These are phyloP conservation scores for Carcharodon carcharias DNA, from an alignment of 2,797 vertebrate species.

Conservation along the genomic window DNA sequence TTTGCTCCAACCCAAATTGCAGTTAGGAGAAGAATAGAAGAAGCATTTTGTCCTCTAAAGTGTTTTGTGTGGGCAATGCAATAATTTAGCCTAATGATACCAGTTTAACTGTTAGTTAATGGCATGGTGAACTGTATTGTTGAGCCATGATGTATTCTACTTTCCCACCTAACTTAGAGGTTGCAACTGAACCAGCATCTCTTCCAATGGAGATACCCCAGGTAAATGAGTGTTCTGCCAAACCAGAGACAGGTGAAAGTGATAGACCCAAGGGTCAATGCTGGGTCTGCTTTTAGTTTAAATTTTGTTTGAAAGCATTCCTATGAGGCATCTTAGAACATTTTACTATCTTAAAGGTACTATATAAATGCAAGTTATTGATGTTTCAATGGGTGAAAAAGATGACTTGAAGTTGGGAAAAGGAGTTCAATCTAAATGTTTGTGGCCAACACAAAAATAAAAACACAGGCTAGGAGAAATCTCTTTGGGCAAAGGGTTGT, in stretches of 20 bases:
- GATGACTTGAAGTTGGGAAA: background rate
- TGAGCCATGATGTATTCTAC: background rate
- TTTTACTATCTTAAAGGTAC: background rate
- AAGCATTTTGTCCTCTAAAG: background rate
- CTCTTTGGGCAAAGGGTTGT: background rate
- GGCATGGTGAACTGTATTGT: background rate
- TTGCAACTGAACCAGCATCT: background rate
- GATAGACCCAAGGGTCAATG: background rate
- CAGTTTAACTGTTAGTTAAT: background rate
- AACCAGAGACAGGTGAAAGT: background rate
- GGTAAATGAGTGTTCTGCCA: background rate
- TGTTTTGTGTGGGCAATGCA: background rate
- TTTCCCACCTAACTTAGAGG: background rate
- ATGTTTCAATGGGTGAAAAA: background rate
- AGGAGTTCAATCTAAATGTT: background rate
- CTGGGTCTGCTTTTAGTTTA: too few species aligned
- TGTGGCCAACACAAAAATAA: background rate
- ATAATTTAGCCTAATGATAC: background rate
- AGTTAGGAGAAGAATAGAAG: background rate
- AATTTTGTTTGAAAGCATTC: too few species aligned
- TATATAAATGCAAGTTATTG: background rate
- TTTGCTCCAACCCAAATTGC: background rate
- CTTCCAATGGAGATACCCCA: background rate
- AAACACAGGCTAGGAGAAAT: background rate
- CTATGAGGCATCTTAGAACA: background rate